Evolutionary conservation across 2,888 invertebrate species (phyloP).

Genomic region (Chrysolina haemoptera): DNA sequence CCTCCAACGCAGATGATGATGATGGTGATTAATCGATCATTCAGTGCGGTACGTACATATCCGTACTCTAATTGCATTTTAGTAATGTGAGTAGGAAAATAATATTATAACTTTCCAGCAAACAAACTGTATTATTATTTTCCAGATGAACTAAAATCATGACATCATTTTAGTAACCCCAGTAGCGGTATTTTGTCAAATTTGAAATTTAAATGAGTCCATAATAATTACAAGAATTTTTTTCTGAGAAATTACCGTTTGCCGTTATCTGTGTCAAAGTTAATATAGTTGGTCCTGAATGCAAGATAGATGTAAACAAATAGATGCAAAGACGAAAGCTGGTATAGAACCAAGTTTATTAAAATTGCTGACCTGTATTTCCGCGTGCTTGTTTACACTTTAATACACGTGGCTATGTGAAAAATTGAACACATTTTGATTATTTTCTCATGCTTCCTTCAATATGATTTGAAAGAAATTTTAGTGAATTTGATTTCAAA

Average conservation of each 20-base stretch:
- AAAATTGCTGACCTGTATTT: slow-evolving; percentile 1
- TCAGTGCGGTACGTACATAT: too few species aligned
- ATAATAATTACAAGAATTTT: slow-evolving; percentile 10
- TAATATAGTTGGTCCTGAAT: slow-evolving; percentile 24
- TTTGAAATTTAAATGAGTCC: slow-evolving; percentile 11
- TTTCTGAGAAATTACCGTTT: slow-evolving; percentile 6
- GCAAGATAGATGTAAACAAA: slow-evolving; percentile 17
- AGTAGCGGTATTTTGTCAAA: slow-evolving; percentile 13
- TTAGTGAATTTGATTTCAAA: too few species aligned
- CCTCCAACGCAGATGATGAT: too few species aligned
- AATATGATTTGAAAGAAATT: too few species aligned
- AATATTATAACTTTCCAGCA: too few species aligned
- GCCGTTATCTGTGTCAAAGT: slow-evolving; percentile 28
- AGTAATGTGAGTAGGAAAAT: too few species aligned
- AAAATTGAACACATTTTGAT: too few species aligned
- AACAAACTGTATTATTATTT: not conserved
- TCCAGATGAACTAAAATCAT: not conserved
- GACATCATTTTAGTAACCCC: not conserved
- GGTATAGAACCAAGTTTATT: not conserved
- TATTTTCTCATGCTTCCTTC: too few species aligned
- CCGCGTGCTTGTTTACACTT: not conserved
- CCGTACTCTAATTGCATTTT: too few species aligned
- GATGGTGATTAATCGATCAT: too few species aligned
- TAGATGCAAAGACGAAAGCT: slow-evolving; percentile 9
- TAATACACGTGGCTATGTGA: not conserved